A percentile compares a stretch with the other conserved stretches of the same genome.
Evolutionary conservation across 2,113 vertebrate genomes (phyloP).

Genomic region (Eupsittula cactorum): DNA sequence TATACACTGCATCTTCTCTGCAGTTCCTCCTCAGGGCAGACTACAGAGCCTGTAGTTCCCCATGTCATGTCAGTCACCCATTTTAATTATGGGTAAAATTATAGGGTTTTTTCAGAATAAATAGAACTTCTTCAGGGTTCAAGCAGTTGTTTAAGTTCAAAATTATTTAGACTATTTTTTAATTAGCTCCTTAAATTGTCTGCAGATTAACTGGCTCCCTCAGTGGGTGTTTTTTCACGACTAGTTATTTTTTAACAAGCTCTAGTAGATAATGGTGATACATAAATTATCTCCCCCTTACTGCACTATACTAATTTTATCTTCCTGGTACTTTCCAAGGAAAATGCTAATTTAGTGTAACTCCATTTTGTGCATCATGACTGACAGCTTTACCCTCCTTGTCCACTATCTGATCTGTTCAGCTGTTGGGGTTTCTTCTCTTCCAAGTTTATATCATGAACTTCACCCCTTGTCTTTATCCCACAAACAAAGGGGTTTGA

Average conservation of each 20-base stretch:
- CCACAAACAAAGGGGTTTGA: neutral
- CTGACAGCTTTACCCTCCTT: neutral
- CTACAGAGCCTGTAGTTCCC: neutral
- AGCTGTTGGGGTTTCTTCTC: neutral
- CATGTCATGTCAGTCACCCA: neutral
- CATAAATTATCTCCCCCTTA: neutral
- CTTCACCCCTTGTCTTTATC: neutral
- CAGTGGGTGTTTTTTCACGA: fast-evolving
- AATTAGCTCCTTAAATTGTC: neutral
- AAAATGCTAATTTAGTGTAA: neutral
- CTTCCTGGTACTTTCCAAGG: neutral
- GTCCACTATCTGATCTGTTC: neutral
- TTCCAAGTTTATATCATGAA: neutral
- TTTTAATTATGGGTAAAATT: neutral
- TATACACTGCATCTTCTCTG: fast-evolving
- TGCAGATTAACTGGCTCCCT: neutral
- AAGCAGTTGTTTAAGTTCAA: neutral
- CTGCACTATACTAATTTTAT: neutral
- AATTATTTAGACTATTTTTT: neutral
- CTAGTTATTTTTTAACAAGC: neutral
- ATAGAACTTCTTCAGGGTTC: neutral
- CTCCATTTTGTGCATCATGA: neutral
- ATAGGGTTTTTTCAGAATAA: neutral
- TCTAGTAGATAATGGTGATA: neutral
- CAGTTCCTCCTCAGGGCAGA: neutral